Conservation (phyloP, 2,113 vertebrate species). For the Leptodactylus fuscus region DNA sequence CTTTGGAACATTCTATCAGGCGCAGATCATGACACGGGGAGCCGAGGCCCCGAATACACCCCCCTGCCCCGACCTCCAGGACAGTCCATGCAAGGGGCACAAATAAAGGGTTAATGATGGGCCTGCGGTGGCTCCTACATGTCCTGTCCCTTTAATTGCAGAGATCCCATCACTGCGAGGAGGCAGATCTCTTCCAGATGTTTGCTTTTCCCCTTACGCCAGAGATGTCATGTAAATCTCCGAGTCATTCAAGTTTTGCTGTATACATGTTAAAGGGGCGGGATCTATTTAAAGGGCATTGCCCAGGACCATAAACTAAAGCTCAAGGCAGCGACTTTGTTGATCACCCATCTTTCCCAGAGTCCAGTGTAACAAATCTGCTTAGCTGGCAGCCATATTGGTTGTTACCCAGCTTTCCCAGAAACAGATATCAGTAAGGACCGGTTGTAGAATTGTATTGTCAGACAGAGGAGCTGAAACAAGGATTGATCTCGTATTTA, state of each 20-base stretch:
- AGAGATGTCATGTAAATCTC: background rate
- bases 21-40: conserved; percentile 34
- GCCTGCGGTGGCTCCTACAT: background rate
- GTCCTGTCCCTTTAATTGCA: conserved; percentile 21
- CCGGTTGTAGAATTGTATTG: too few species aligned
- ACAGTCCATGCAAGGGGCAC: background rate
- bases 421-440: too few species aligned
- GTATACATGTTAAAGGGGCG: background rate
- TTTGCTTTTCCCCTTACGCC: background rate
- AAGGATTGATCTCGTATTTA: too few species aligned
- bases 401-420: too few species aligned
- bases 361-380: too few species aligned
- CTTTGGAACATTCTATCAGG: conserved; percentile 54
- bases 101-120: background rate
- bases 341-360: background rate
- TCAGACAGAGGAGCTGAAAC: too few species aligned
- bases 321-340: too few species aligned
- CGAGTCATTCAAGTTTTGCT: background rate
- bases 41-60: background rate
- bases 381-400: too few species aligned
- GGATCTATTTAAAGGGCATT: background rate
- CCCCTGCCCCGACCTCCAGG: too few species aligned
- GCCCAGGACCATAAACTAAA: too few species aligned
- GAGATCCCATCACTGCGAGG: background rate
- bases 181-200: conserved; percentile 49